These are phyloP conservation scores for Crotalus viridis DNA, from an alignment of 2,113 vertebrate genomes.

Conservation along the genomic window DNA sequence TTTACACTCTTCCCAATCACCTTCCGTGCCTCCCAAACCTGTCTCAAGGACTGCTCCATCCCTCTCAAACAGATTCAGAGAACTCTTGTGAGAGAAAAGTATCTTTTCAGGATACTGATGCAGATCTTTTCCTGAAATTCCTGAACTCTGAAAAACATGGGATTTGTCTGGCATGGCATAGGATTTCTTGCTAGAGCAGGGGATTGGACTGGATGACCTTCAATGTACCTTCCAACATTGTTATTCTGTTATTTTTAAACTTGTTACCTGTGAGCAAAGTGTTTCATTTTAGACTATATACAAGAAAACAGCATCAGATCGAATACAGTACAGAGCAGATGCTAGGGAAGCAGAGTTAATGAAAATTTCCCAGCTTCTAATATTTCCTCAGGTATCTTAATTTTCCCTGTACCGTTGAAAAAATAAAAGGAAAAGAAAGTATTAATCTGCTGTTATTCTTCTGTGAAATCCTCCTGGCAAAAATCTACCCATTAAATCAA, in stretches of 20 bases:
- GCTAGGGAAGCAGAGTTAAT: neutral
- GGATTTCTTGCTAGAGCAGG: neutral
- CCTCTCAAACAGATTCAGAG: neutral
- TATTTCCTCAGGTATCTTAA: conserved; percentile 14
- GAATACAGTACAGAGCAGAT: neutral
- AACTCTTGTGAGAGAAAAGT: neutral
- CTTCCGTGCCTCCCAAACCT: neutral
- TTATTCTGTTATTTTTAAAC: neutral
- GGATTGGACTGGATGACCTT: neutral
- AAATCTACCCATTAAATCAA: conserved; percentile 14
- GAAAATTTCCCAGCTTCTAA: conserved; percentile 11
- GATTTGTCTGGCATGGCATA: neutral
- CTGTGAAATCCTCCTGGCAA: conserved; percentile 33
- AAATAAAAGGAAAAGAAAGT: neutral
- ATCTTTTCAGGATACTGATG: neutral
- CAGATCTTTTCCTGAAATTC: neutral
- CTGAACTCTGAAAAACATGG: neutral
- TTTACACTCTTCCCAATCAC: neutral
- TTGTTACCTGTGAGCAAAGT: neutral
- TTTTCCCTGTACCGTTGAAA: neutral
- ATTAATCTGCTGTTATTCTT: conserved; percentile 24
- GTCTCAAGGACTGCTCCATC: neutral
- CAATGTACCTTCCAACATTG: neutral
- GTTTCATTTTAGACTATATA: neutral
- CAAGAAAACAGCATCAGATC: neutral